Base-by-base conservation (phyloP, 1,140 invertebrate species). In the Drosophila nannoptera region DNA sequence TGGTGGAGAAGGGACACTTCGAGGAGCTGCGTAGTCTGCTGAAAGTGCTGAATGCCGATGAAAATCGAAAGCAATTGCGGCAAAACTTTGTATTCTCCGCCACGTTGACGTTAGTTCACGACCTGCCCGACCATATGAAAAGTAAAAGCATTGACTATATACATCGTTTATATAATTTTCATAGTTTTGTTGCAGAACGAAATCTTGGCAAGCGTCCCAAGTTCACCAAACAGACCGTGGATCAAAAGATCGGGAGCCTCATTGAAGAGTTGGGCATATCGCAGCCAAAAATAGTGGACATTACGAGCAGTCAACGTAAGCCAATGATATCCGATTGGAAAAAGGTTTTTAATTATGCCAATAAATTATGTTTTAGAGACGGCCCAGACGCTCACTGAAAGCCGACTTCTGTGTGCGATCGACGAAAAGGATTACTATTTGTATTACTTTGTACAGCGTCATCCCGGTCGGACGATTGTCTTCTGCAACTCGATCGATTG, bases 11-110 rank as follows among this genome's bases (percentile, higher is more conserved):
- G 73, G 97, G 97, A 12, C 98, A 99, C 90, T 99, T 99, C 91
- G 93, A 96, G 81, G 98, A 99, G 90, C 89, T 99, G 2, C 92
- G 95, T 35, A 92, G 94, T 35, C 90, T 99, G 9, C 88, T 99
- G 0, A 94, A 96, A 71, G 90, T 93, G 7, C 91, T 99, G 2
- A 98, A 98, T 90, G 88, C 90, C 5, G 92, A 95, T 73, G 91
- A 93, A 61, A 76, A 89, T 0, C 91, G 91, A 40, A 90, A 91
- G 7, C 89, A 91, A 62, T 73, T 92, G 35, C 90, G 97, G 16
- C 98, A 99, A 90, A 98, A 95, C 78, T 98, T 99, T 90, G 94
- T 99, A 0, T 99, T 99, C 91, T 99, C 98, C 0, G 99, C 99
- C 12, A 99, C 99, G 0, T 91, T 99, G 5, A 97, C 98, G 1